These are phyloP conservation scores for Tretioscincus oriximinensis DNA, from an alignment of 2,113 vertebrate species.

Conservation along the genomic window DNA sequence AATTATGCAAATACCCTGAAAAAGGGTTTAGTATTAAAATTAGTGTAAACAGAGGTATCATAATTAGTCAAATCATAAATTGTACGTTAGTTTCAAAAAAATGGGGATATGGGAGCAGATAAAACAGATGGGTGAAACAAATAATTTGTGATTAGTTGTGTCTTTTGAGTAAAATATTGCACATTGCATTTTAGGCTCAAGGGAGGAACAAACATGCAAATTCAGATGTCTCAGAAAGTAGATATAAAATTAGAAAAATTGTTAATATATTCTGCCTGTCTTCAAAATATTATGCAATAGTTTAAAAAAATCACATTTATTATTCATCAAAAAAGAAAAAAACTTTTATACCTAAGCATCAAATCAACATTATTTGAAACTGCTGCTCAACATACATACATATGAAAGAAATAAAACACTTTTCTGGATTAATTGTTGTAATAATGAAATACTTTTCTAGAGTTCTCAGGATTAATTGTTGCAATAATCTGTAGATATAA, in stretches of 20 bases:
- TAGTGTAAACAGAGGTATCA: too few relatives aligned
- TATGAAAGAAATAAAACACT: slow-evolving; percentile 32
- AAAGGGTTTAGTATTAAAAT: too few relatives aligned
- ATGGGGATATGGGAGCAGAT: too few relatives aligned
- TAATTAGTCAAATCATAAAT: too few relatives aligned
- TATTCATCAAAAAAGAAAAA: slow-evolving; percentile 9
- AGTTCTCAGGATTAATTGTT: slow-evolving; percentile 13
- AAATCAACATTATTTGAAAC: not conserved
- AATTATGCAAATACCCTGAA: too few relatives aligned
- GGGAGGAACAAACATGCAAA: not conserved
- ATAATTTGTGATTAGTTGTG: too few relatives aligned
- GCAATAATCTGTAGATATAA: slow-evolving; percentile 29
- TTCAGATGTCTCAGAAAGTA: not conserved
- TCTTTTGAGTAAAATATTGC: too few relatives aligned
- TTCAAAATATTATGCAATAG: not conserved
- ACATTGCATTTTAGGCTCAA: too few relatives aligned
- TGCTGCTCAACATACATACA: not conserved
- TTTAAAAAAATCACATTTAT: slow-evolving; percentile 25
- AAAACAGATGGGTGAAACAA: too few relatives aligned
- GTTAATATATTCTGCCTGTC: not conserved
- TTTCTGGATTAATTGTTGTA: slow-evolving; percentile 7
- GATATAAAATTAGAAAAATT: not conserved
- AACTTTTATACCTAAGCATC: slow-evolving; percentile 1
- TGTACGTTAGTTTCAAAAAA: too few relatives aligned
- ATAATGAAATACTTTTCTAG: not conserved